Percentiles rank a stretch among this genome's conserved stretches.
Evolutionary conservation across 2,113 vertebrate genomes (phyloP).

Genomic region (Naja naja): DNA sequence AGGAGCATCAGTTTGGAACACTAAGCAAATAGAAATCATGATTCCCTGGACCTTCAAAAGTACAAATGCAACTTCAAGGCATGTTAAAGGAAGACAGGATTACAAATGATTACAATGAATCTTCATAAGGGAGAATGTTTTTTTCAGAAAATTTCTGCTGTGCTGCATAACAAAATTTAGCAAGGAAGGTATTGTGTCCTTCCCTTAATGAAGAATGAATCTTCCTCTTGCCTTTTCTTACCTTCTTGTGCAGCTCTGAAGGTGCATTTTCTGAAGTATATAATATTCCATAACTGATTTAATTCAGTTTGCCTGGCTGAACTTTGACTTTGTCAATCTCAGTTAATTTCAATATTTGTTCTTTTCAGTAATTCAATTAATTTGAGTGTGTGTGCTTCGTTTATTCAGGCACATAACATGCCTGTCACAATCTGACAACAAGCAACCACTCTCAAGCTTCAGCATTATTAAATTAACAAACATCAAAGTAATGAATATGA

Average conservation of each 20-base stretch:
- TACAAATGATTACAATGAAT: neutral
- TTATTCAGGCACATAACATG: constrained; percentile 4
- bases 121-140: neutral
- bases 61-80: neutral
- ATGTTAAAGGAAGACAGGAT: neutral
- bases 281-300: constrained; percentile 16
- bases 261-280: neutral
- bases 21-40: neutral
- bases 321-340: constrained; percentile 27
- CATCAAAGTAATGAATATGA: constrained; percentile 33
- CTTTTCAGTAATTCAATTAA: constrained; percentile 34
- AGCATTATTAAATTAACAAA: constrained; percentile 36
- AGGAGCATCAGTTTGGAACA: neutral
- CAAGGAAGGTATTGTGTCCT: neutral
- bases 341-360: constrained; percentile 34
- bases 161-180: neutral
- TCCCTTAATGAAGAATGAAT: neutral
- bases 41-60: neutral
- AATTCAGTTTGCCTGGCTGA: constrained; percentile 16
- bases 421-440: constrained; percentile 11
- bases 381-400: constrained; percentile 13
- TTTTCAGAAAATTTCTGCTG: neutral
- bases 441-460: constrained; percentile 11
- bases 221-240: neutral
- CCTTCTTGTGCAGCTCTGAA: neutral